Evolutionary conservation across 2,888 invertebrate species (phyloP), one percentile per base, ranked within the genome.

Genomic region (Chaetogeoica ovagalla): DNA sequence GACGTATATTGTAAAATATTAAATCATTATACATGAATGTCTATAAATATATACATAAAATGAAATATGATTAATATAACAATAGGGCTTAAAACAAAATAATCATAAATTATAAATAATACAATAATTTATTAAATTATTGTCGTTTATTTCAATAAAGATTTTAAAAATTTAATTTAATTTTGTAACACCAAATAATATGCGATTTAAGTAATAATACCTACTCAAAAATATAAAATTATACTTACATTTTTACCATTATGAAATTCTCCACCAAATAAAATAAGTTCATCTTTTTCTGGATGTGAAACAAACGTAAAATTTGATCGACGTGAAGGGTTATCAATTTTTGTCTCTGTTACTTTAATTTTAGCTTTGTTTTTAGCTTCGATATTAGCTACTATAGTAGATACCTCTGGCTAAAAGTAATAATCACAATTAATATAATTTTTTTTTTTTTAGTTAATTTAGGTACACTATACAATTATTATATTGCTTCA

Each of bases 181-280:
- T 19, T 13, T 19, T 55, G 6, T 55, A 19, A 17, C 19, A 55
- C 19, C 8, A 55, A 55, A 55, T 55, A 55, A 19, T 15, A 48
- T 39, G 48, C 9, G 2, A 55, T 55, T 55, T 55, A 55, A 55
- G 19, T 55, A 55, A 2, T n/a, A 43, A n/a, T 19, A n/a, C 39
- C 39, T 39, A 39, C 19, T 43, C 19, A 11, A 9, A 48, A 48
- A 48, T 48, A 48, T 82, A 48, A 9, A 8, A 82, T 1, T 65
- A 82, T 60, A 82, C 83, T 82, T 86, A 93, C 93, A 88, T 92
- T 93, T 85, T 92, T 91, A 0, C 96, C 96, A 87, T 96, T 92
- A 85, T 92, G 94, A 85, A 92, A 95, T 87, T 97, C 97, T 66
- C 97, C 97, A 0, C 97, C 97, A 87, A 94, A 94, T 86, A 97